phyloP scores from a whole-genome alignment of 23 tunicate species.

The Trididemnum miniatum region DNA sequence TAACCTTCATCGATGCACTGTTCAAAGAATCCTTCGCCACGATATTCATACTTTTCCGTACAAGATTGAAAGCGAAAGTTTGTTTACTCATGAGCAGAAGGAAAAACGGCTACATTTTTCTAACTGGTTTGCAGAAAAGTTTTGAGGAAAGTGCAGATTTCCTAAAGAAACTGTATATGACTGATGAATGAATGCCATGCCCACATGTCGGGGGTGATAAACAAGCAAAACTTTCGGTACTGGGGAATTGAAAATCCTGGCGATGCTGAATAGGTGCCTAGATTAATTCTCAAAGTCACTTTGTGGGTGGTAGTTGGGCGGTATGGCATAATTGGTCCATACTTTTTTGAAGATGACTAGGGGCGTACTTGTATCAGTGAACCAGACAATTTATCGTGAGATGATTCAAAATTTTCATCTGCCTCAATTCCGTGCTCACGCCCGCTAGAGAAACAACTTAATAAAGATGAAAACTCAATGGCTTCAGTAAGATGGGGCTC shows the following conservation, averaged over 20 bases:
- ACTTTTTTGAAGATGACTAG: slow-evolving; percentile 23
- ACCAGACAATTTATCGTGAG: not conserved
- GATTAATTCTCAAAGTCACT: not conserved
- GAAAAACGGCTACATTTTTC: too few species aligned
- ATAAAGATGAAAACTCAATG: slow-evolving; percentile 1
- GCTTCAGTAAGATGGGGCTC: slow-evolving; percentile 24
- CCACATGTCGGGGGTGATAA: too few species aligned
- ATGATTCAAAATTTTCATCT: slow-evolving; percentile 12
- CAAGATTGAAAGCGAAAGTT: not conserved
- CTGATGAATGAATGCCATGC: too few species aligned
- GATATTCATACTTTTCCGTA: slow-evolving; percentile 1
- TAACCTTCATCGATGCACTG: not conserved
- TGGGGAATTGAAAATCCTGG: not conserved
- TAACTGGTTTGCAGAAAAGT: too few species aligned
- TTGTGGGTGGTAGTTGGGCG: not conserved
- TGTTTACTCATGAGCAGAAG: not conserved
- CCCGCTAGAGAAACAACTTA: slow-evolving; percentile 15
- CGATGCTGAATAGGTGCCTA: not conserved
- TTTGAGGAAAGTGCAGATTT: too few species aligned
- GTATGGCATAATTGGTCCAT: slow-evolving; percentile 18
- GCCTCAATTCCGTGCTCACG: not conserved
- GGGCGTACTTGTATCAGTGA: not conserved
- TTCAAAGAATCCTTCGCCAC: too few species aligned
- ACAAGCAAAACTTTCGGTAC: too few species aligned
- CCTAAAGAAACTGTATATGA: too few species aligned